Base-by-base conservation (phyloP, 2,888 invertebrate genomes). In the Furcula furcula region DNA sequence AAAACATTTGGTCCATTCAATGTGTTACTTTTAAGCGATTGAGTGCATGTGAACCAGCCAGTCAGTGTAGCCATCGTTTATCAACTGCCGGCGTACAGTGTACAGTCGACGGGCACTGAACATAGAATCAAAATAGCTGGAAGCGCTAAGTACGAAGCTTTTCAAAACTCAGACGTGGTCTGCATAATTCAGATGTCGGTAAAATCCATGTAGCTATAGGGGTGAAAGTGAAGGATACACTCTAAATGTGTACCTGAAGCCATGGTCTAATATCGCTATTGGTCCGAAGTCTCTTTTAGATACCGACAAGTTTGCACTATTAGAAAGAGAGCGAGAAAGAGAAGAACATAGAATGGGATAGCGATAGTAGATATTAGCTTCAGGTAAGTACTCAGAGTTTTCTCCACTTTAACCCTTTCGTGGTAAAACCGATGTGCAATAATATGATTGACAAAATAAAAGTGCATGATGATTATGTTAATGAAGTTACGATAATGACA, bases 31-130 rank as follows among this genome's bases (percentile, higher is more conserved):
- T 29, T 36, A 34, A 32, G 29, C 27, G 32, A 36, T 39, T 36
- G 29, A 25, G 50, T 60, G 35, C 63, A 49, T 20, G 40, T 40
- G 55, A 42, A 55, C 48, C 29, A 29, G 15, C 26, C 40, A 40
- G n/a, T n/a, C n/a, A n/a, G 40, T 42, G 37, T 41, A 48, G 53
- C 52, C 40, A 42, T 47, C 45, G 46, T 60, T 60, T 60, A 63
- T 63, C 61, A 58, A 53, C 58, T 55, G 57, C 59, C 54, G 49
- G 47, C 52, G 23, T 27, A 26, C 36, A 29, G 41, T 37, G 50
- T 42, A 31, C 46, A 38, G 31, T 27, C 35, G 32, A 25, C 31
- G n/a, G 28, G 41, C 27, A 5, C 22, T 25, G 15, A 19, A 40
- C 46, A 31, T 27, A 35, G 56, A 49, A 39, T 38, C 35, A 37